A percentile compares a stretch with the other conserved stretches of the same genome.
These are phyloP conservation scores for Melanerpes aurifrons DNA, from an alignment of 2,113 vertebrate genomes.

Conservation along the genomic window DNA sequence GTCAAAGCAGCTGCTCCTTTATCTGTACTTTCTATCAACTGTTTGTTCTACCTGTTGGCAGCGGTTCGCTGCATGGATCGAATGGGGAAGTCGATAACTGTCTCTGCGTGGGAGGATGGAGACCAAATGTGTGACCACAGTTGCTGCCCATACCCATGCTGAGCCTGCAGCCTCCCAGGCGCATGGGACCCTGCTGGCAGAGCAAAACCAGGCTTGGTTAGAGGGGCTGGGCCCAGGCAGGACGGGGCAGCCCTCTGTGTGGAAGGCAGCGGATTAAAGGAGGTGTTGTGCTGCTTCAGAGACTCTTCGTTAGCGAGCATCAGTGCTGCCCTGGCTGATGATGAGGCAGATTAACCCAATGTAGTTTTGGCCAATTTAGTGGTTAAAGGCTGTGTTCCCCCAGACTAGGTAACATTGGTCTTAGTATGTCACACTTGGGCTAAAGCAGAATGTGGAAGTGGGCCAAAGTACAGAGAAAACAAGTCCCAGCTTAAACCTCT, in stretches of 20 bases:
- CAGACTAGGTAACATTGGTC: background rate
- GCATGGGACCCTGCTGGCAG: background rate
- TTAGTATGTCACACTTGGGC: background rate
- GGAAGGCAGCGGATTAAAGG: background rate
- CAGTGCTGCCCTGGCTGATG: background rate
- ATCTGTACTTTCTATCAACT: background rate
- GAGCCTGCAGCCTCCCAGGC: background rate
- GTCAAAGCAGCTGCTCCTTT: background rate
- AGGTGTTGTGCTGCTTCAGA: background rate
- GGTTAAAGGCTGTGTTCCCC: slow-evolving; percentile 1
- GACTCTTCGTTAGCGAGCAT: background rate
- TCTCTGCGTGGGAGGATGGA: background rate
- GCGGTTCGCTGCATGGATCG: background rate
- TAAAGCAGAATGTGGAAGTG: slow-evolving; percentile 4
- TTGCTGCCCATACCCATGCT: background rate
- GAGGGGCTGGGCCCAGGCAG: background rate
- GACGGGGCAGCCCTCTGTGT: background rate
- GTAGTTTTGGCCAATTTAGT: background rate
- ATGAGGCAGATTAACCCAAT: background rate
- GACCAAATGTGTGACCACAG: rapidly evolving
- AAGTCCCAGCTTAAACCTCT: slow-evolving; percentile 20
- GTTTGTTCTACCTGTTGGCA: background rate
- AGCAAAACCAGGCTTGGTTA: background rate
- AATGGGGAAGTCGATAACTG: rapidly evolving
- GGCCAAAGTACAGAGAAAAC: slow-evolving; percentile 26